These are phyloP conservation scores for Acanthopleura granulata DNA, from an alignment of 2,888 invertebrate species.

Conservation along the genomic window DNA sequence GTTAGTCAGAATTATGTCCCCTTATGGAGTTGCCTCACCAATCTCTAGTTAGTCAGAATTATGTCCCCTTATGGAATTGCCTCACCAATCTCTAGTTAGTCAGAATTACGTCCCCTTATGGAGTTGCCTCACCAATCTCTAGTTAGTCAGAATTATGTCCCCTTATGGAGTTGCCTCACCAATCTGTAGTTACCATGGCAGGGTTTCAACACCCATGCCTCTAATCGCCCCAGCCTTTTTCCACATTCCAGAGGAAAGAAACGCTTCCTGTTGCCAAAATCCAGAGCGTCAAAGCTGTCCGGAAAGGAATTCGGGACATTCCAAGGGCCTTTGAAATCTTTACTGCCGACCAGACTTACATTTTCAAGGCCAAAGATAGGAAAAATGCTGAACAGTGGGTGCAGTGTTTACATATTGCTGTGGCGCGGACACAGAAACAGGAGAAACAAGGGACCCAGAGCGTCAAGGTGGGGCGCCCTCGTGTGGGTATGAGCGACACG, in stretches of 20 bases:
- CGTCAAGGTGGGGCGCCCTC: conserved; percentile 1
- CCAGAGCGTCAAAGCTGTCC: conserved; percentile 92
- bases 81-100: not conserved
- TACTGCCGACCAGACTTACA: conserved; percentile 85
- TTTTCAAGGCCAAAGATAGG: conserved; percentile 93
- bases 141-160: not conserved
- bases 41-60: not conserved
- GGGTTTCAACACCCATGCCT: conserved; percentile 3
- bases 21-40: too few relatives aligned
- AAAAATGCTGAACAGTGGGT: conserved; percentile 96
- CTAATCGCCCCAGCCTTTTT: conserved; percentile 14
- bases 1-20: not conserved
- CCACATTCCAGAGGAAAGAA: conserved; percentile 77
- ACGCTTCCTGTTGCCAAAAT: conserved; percentile 92
- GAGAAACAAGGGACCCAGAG: conserved; percentile 16
- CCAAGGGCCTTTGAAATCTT: conserved; percentile 98
- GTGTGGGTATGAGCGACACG: conserved; percentile 7
- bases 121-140: not conserved
- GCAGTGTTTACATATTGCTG: conserved; percentile 92
- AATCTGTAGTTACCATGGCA: not conserved
- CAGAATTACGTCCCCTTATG: not conserved
- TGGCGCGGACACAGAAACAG: conserved; percentile 82
- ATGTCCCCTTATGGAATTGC: too few relatives aligned
- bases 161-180: too few relatives aligned
- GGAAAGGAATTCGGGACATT: conserved; percentile 87